These are phyloP conservation scores for Callipepla californica DNA, from an alignment of 2,113 vertebrate species.

Conservation along the genomic window DNA sequence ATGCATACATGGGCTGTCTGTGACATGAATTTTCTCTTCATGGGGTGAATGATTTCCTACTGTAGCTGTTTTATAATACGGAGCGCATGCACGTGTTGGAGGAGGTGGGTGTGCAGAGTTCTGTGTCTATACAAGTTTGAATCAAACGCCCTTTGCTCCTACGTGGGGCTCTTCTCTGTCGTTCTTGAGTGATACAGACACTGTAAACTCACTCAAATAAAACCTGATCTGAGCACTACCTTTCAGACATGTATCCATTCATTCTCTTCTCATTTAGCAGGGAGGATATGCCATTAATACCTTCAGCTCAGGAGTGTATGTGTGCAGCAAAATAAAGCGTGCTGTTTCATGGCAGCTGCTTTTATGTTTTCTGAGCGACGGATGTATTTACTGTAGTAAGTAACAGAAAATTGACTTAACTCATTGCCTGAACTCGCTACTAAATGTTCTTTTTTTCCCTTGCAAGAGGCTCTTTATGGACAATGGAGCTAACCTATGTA, in stretches of 20 bases:
- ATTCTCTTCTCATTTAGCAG: background rate
- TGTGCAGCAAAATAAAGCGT: constrained; percentile 43
- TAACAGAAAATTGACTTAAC: constrained; percentile 13
- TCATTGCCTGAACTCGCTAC: background rate
- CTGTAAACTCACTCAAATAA: background rate
- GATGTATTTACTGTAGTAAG: constrained; percentile 1
- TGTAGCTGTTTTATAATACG: background rate
- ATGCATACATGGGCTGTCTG: rapidly evolving
- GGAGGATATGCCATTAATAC: background rate
- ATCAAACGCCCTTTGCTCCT: background rate
- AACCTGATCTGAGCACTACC: background rate
- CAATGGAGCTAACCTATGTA: background rate
- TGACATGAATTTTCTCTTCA: background rate
- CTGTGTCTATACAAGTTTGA: background rate
- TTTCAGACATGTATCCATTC: background rate
- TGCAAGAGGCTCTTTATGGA: background rate
- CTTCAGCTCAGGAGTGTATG: constrained; percentile 31
- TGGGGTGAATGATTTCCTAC: background rate
- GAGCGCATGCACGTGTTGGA: background rate
- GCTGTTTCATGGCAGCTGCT: background rate
- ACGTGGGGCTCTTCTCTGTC: background rate
- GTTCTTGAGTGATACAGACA: background rate
- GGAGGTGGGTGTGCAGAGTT: background rate
- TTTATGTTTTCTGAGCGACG: constrained; percentile 19
- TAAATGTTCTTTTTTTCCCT: constrained; percentile 23